Percentiles rank a stretch among this genome's conserved stretches.
These are phyloP conservation scores for Melanotaenia trifasciata DNA, from an alignment of 2,797 vertebrate genomes.

Conservation along the genomic window DNA sequence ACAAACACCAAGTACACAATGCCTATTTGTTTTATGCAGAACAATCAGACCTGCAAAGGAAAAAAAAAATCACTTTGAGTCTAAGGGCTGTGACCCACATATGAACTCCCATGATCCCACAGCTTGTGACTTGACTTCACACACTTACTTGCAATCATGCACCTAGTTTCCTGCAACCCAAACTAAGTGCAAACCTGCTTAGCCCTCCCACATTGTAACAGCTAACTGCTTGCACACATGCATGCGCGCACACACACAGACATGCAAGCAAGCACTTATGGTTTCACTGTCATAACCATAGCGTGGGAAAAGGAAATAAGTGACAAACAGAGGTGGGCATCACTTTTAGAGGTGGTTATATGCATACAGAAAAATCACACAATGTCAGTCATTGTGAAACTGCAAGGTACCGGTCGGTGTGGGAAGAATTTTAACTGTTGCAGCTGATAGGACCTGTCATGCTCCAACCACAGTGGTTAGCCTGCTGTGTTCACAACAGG, in stretches of 20 bases:
- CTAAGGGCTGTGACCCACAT: constrained; percentile 60
- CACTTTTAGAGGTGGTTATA: constrained; percentile 37
- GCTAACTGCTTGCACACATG: constrained; percentile 1
- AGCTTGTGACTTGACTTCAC: constrained; percentile 51
- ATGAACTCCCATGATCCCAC: constrained; percentile 61
- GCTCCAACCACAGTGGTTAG: constrained; percentile 57
- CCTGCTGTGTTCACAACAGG: constrained; percentile 49
- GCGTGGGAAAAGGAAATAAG: constrained; percentile 64
- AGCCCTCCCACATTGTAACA: constrained; percentile 28
- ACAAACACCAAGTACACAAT: constrained; percentile 12
- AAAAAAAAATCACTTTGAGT: constrained; percentile 37
- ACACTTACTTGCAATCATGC: constrained; percentile 8
- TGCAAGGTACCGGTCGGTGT: constrained; percentile 42
- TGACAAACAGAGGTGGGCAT: constrained; percentile 34
- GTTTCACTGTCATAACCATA: constrained; percentile 39
- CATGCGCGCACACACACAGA: not conserved
- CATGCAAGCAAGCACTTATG: constrained; percentile 39
- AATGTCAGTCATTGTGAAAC: constrained; percentile 72
- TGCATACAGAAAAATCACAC: constrained; percentile 25
- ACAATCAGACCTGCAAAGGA: constrained; percentile 54
- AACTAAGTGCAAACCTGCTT: constrained; percentile 28
- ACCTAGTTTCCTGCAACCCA: constrained; percentile 20
- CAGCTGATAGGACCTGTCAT: constrained; percentile 62
- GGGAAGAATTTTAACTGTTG: constrained; percentile 57
- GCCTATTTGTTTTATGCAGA: constrained; percentile 53